Evolutionary conservation across 30 jellyfish, hydroid and myxozoan genomes (phyloP).

Genomic region (Sanderia malayensis): DNA sequence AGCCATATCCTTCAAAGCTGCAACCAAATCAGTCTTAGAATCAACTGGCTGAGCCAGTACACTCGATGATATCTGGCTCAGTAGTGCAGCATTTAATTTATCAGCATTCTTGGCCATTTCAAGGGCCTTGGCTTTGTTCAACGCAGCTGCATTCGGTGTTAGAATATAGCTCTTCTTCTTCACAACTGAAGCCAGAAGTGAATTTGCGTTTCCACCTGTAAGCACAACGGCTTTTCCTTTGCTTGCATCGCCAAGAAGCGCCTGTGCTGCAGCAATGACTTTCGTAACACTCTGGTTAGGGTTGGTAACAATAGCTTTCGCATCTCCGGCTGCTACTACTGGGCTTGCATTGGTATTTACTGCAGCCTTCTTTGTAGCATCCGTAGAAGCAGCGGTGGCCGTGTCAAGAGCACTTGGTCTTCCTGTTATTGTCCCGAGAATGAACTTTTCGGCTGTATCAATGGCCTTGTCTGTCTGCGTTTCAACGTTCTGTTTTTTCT

Average conservation of each 20-base stretch:
- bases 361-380: neutral
- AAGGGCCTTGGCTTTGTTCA: constrained; percentile 50
- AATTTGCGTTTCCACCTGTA: constrained; percentile 25
- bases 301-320: constrained; percentile 26
- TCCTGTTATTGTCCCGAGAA: constrained; percentile 57
- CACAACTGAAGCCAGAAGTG: constrained; percentile 37
- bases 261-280: constrained; percentile 49
- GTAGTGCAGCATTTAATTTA: constrained; percentile 42
- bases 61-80: constrained; percentile 59
- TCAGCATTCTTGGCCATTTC: constrained; percentile 58
- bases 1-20: constrained; percentile 67
- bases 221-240: constrained; percentile 51
- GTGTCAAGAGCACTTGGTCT: constrained; percentile 31
- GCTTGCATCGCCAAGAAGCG: constrained; percentile 34
- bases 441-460: constrained; percentile 46
- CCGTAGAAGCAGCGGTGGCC: neutral
- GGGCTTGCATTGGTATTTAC: neutral
- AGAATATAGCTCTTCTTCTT: constrained; percentile 20
- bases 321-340: constrained; percentile 4
- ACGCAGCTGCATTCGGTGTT: constrained; percentile 12
- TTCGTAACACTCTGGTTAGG: constrained; percentile 48
- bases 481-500: constrained; percentile 23
- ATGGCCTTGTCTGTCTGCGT: constrained; percentile 52
- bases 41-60: constrained; percentile 33
- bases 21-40: constrained; percentile 53